phyloP scores from a whole-genome alignment of 2,888 invertebrate species.

The Chaitophorus viminalis region DNA sequence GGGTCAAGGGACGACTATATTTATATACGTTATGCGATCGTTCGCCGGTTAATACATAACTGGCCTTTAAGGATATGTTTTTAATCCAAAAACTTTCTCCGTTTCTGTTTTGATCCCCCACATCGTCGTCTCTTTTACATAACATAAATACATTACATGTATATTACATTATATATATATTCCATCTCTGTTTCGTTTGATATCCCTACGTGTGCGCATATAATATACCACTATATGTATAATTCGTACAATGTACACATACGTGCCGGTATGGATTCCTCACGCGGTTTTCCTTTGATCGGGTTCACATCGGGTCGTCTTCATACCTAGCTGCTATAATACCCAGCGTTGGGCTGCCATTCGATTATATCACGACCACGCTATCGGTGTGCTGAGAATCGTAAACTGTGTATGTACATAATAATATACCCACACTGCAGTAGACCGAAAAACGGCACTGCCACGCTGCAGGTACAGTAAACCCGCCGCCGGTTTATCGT shows the following conservation, averaged over 20 bases:
- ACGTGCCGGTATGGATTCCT: not conserved
- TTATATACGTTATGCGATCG: not conserved
- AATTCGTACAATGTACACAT: not conserved
- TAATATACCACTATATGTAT: not conserved
- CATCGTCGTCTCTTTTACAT: not conserved
- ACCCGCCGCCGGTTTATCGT: not conserved
- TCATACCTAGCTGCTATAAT: not conserved
- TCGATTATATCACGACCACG: not conserved
- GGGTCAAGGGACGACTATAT: not conserved
- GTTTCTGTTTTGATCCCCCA: not conserved
- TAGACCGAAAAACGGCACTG: not conserved
- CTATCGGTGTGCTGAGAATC: not conserved
- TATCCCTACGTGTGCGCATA: not conserved
- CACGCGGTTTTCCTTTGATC: not conserved
- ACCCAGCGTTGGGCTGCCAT: not conserved
- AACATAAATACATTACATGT: not conserved
- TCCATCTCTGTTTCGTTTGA: not conserved
- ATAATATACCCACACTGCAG: no score
- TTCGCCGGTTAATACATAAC: not conserved
- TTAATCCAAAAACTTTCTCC: not conserved
- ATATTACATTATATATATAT: no score
- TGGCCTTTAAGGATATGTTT: conserved; percentile 65
- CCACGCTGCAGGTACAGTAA: not conserved
- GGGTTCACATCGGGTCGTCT: not conserved
- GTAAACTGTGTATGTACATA: not conserved